Conservation (phyloP, 1,140 invertebrate species). For the Eufriesea mexicana region DNA sequence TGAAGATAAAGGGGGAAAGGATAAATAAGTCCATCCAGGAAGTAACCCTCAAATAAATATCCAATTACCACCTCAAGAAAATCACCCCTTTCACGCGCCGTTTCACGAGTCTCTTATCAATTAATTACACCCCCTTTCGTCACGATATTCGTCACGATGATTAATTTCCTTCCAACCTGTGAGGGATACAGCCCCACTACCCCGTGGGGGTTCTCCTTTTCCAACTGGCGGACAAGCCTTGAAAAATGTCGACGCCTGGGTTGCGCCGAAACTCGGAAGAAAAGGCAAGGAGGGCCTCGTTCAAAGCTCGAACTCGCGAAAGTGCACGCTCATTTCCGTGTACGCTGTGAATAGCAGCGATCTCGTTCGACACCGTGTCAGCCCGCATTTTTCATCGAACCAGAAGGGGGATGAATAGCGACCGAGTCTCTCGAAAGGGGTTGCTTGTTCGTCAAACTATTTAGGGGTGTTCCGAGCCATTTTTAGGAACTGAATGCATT, state of each 20-base stretch:
- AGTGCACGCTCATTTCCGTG: slow-evolving; percentile 39
- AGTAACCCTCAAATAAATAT: no score
- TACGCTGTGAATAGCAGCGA: slow-evolving; percentile 24
- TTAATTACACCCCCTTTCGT: background rate
- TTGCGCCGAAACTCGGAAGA: slow-evolving; percentile 13
- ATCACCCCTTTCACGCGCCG: background rate
- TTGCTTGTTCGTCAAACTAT: background rate
- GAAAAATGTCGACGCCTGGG: slow-evolving; percentile 21
- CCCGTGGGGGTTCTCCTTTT: background rate
- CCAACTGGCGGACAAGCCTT: background rate
- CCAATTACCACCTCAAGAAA: no score
- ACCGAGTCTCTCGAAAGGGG: background rate
- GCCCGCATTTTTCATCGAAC: slow-evolving; percentile 26
- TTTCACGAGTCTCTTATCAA: background rate
- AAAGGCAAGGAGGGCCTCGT: slow-evolving; percentile 1
- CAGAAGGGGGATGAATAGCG: background rate
- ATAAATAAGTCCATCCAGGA: no score
- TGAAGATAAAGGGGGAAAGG: no score
- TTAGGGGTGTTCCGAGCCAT: background rate
- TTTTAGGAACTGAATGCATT: background rate
- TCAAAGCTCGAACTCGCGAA: slow-evolving; percentile 15
- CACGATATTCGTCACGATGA: background rate
- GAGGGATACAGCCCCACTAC: background rate
- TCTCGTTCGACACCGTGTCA: slow-evolving; percentile 11
- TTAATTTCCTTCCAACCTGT: background rate